These are phyloP conservation scores for Papilio polyxenes DNA, from an alignment of 1,140 invertebrate genomes.

Conservation along the genomic window DNA sequence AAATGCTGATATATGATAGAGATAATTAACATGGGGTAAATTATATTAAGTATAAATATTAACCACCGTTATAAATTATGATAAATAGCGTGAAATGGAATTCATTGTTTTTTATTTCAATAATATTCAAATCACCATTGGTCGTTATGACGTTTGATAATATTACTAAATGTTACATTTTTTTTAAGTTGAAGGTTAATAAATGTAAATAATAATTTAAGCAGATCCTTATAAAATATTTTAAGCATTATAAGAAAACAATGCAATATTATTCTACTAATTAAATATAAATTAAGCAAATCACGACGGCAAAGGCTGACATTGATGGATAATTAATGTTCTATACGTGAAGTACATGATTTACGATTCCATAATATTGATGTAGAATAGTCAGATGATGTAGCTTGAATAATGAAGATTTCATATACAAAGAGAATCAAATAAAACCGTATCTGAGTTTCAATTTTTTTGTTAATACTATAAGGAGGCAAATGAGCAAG, in stretches of 20 bases:
- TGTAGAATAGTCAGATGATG: neutral
- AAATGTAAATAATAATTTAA: neutral
- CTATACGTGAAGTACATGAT: neutral
- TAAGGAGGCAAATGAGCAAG: no score
- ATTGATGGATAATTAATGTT: constrained; percentile 4
- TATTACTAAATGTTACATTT: no score
- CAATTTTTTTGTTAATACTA: no score
- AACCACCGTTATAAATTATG: no score
- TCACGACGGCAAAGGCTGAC: neutral
- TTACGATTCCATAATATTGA: neutral
- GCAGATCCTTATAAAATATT: neutral
- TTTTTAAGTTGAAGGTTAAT: no score
- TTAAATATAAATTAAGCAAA: constrained; percentile 13
- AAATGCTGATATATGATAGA: neutral
- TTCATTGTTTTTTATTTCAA: no score
- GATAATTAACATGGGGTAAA: neutral
- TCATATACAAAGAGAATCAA: neutral
- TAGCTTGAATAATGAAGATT: neutral
- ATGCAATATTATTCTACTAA: neutral
- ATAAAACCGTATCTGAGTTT: no score
- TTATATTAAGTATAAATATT: no score
- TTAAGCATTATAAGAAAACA: neutral
- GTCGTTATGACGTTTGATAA: no score
- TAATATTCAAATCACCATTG: no score
- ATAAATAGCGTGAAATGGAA: no score